phyloP scores from a whole-genome alignment of 2,113 vertebrate genomes.

The Eulemur rufifrons region DNA sequence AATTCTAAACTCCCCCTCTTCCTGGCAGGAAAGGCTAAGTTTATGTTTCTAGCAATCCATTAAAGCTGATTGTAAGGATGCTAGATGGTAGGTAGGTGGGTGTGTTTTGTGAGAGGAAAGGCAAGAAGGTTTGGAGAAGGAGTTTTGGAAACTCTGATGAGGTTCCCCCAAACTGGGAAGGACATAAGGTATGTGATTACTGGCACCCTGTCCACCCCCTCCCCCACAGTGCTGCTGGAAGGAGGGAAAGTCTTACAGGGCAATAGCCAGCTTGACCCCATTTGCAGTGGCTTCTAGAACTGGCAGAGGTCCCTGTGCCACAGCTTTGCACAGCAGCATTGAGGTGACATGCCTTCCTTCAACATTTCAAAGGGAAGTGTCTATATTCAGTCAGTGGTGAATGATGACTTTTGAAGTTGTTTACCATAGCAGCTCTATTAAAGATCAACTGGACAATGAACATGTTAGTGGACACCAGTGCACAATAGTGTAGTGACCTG shows the following conservation, averaged over 20 bases:
- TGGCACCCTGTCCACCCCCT: not conserved
- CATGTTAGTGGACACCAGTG: rapidly evolving
- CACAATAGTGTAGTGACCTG: not conserved
- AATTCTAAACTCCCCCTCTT: not conserved
- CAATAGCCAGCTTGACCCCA: rapidly evolving
- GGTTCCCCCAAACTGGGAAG: not conserved
- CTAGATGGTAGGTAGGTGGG: too few species aligned
- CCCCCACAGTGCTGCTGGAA: rapidly evolving
- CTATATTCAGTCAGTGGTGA: not conserved
- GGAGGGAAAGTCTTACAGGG: not conserved
- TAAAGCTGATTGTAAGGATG: not conserved
- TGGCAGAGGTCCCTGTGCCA: not conserved
- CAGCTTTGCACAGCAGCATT: not conserved
- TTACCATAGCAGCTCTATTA: not conserved
- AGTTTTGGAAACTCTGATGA: not conserved
- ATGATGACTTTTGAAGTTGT: not conserved
- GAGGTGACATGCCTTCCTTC: not conserved
- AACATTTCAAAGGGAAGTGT: not conserved
- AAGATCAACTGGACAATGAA: not conserved
- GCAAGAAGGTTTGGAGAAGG: not conserved
- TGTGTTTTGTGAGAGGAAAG: not conserved
- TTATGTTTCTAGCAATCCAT: not conserved
- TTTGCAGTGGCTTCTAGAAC: not conserved
- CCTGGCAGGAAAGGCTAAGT: not conserved
- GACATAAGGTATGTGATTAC: too few species aligned